These are phyloP conservation scores for Amaurobius ferox DNA, from an alignment of 2,888 invertebrate genomes.

Conservation along the genomic window DNA sequence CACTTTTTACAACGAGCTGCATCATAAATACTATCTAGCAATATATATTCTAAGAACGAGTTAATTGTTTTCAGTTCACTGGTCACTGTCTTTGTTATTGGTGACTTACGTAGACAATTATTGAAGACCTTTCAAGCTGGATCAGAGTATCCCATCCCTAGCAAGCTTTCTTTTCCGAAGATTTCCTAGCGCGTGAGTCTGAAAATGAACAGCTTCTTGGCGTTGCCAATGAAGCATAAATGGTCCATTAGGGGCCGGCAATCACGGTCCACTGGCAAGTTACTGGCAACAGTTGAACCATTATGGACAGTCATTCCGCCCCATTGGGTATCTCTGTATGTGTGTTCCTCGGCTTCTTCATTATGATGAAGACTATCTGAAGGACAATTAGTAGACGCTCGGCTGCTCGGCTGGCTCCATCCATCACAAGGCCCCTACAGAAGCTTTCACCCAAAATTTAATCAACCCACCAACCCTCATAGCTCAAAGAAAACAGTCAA, in stretches of 20 bases:
- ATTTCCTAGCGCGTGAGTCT: neutral
- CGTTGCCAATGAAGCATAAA: conserved; percentile 15
- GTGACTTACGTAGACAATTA: neutral
- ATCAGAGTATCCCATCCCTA: neutral
- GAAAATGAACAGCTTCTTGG: conserved; percentile 6
- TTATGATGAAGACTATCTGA: conserved; percentile 47
- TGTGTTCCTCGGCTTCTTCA: conserved; percentile 46
- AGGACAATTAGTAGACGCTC: conserved; percentile 67
- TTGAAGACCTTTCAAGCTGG: conserved; percentile 5
- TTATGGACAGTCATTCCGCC: conserved; percentile 71
- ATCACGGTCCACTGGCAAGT: conserved; percentile 55
- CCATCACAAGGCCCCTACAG: conserved; percentile 45
- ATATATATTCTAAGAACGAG: neutral
- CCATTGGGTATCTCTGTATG: conserved; percentile 46
- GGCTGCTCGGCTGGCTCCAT: conserved; percentile 46
- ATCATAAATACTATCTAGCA: no score
- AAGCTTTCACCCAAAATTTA: conserved; percentile 60
- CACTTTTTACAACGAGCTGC: no score
- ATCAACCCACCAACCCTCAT: conserved; percentile 40
- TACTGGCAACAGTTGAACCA: conserved; percentile 70
- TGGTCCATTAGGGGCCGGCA: conserved; percentile 25
- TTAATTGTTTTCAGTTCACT: neutral
- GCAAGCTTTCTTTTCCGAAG: neutral
- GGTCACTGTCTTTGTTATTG: neutral
- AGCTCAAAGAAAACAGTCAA: conserved; percentile 1